Conservation (phyloP, 2,888 invertebrate genomes). For the Nebria brevicollis region DNA sequence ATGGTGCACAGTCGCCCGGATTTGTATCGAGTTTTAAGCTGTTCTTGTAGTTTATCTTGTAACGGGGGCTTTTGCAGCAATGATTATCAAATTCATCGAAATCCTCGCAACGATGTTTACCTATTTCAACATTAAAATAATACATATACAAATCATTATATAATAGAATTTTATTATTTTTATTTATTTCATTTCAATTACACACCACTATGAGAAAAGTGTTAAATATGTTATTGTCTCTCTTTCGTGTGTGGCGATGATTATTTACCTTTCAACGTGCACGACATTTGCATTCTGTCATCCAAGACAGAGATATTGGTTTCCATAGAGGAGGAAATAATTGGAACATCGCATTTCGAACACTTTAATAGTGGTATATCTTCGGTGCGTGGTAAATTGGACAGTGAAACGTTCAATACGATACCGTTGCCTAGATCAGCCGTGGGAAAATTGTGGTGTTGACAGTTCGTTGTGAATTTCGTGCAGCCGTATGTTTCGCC, state of each 20-base stretch:
- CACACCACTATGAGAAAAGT: too few relatives aligned
- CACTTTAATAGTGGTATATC: conserved; percentile 55
- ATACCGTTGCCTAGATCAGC: conserved; percentile 74
- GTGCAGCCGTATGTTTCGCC: conserved; percentile 70
- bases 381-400: conserved; percentile 79
- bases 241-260: not conserved
- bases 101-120: conserved; percentile 79
- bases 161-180: too few relatives aligned
- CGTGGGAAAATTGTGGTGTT: conserved; percentile 77
- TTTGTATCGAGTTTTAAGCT: conserved; percentile 10
- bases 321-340: conserved; percentile 49
- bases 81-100: conserved; percentile 72
- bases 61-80: conserved; percentile 46
- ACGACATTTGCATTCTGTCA: conserved; percentile 76
- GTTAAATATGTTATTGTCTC: too few relatives aligned
- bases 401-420: conserved; percentile 70
- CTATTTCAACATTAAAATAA: not conserved
- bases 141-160: not conserved
- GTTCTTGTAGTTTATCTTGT: conserved; percentile 25
- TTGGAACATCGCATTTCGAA: conserved; percentile 49
- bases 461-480: conserved; percentile 67
- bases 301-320: conserved; percentile 62
- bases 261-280: conserved; percentile 72
- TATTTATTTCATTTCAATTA: too few relatives aligned
- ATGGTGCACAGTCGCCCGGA: conserved; percentile 8